Evolutionary conservation across 2,797 vertebrate species (phyloP).

Genomic region (Halcyon badia): DNA sequence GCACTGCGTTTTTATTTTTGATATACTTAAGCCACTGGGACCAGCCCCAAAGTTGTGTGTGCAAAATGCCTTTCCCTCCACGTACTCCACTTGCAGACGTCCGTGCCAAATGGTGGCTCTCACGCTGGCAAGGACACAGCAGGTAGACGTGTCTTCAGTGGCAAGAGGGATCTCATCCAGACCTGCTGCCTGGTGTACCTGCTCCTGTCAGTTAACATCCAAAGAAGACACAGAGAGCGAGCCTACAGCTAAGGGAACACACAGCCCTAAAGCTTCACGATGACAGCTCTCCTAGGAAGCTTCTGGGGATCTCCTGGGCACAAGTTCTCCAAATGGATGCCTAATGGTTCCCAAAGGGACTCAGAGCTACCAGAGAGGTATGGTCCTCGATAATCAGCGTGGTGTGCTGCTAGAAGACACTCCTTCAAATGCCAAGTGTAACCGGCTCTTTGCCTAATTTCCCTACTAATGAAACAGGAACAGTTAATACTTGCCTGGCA

Average conservation of each 20-base stretch:
- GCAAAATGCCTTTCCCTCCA: slow-evolving; percentile 32
- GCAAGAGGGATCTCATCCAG: not conserved
- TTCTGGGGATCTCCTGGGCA: not conserved
- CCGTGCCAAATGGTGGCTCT: not conserved
- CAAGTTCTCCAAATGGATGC: not conserved
- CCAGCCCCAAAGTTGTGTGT: slow-evolving; percentile 8
- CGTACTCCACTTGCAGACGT: not conserved
- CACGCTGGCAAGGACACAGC: not conserved
- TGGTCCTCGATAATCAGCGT: rapidly evolving
- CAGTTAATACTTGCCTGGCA: slow-evolving; percentile 1
- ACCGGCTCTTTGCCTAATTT: not conserved
- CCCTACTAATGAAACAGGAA: not conserved
- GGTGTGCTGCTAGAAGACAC: not conserved
- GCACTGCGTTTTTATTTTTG: not conserved
- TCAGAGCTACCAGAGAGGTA: not conserved
- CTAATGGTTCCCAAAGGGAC: not conserved
- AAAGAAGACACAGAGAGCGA: not conserved
- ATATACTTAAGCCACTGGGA: not conserved
- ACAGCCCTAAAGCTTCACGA: not conserved
- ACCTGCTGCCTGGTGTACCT: not conserved
- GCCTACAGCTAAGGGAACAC: not conserved
- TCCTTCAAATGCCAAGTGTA: not conserved
- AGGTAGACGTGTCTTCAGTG: not conserved
- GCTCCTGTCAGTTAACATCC: not conserved
- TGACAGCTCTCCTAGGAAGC: not conserved